Percentiles rank a stretch among this genome's conserved stretches.
Conservation (phyloP, 2,113 vertebrate species). For the Onychostruthus taczanowskii region DNA sequence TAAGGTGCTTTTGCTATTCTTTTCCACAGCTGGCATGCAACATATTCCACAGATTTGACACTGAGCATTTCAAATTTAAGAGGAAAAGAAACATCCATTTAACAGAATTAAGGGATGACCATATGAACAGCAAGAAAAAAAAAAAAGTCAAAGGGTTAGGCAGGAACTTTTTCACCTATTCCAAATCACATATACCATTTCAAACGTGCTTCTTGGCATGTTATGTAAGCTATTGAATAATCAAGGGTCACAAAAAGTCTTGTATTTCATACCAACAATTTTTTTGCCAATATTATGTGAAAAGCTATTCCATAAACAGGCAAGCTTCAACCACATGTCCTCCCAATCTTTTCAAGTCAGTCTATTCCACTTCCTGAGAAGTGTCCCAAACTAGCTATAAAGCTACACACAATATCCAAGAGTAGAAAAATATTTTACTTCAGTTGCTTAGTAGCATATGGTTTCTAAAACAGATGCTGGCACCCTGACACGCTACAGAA, state of each 20-base stretch:
- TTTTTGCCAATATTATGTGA: background rate
- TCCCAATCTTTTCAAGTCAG: background rate
- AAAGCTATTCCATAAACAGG: background rate
- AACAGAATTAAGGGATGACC: background rate
- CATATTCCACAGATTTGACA: background rate
- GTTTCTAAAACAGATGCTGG: conserved; percentile 30
- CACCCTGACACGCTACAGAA: background rate
- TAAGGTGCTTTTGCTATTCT: background rate
- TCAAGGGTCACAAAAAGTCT: background rate
- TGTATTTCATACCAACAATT: background rate
- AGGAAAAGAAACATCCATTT: background rate
- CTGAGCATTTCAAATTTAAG: background rate
- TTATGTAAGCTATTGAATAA: background rate
- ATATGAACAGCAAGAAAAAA: background rate
- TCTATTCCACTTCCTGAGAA: background rate
- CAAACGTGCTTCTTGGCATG: background rate
- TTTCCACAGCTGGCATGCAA: background rate
- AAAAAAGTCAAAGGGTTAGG: background rate
- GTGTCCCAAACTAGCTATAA: background rate
- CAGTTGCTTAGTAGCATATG: conserved; percentile 35
- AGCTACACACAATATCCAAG: background rate
- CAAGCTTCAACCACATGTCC: background rate
- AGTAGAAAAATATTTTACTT: conserved; percentile 31
- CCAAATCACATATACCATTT: background rate
- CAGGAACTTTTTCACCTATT: background rate